Evolutionary conservation across 2,113 vertebrate genomes (phyloP), one percentile per base, ranked within the genome.

Genomic region (Labeo rohita): DNA sequence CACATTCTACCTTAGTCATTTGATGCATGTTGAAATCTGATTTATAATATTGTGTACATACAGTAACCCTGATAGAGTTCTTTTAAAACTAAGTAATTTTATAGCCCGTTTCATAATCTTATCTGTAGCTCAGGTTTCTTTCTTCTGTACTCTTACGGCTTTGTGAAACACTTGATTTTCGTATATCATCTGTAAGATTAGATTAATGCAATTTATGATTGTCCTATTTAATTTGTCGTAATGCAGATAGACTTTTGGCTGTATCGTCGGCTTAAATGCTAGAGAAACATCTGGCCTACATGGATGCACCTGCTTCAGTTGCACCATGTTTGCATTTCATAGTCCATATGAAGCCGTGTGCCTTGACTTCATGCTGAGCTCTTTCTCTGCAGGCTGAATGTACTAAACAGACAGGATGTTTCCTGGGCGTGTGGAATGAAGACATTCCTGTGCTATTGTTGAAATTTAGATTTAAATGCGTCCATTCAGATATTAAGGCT

Each of bases 381-480:
- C 0, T 54, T 23, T 80, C 59, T 84, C 23, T 23, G 13, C 49
- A 49, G 15, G 11, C 49, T 59, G 15, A 66, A 39, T 74, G n/a
- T 68, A 28, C 75, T 54, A 18, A 28, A 13, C 21, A 68, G 43
- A 56, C 54, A 36, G 61, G 61, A 83, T 52, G 83, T 87, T 74
- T 79, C 47, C 49, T 65, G 65, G 61, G 59, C 13, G 15, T 86
- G 85, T 73, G 36, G 49, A 76, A 79, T 9, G 15, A 74, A 70
- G 34, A 50, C 45, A 59, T 75, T 36, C 66, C 45, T 36, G 10
- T 52, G 36, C 73, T 83, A 45, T 83, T 89, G 73, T 87, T 72
- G 61, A 85, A 74, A 85, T 76, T 18, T 83, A 23, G 21, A 87
- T 80, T 76, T 70, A 43, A 39, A 56, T 63, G 52, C 59, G 68